These are phyloP conservation scores for Lepus townsendii DNA, from an alignment of 2,797 vertebrate species.

Conservation along the genomic window DNA sequence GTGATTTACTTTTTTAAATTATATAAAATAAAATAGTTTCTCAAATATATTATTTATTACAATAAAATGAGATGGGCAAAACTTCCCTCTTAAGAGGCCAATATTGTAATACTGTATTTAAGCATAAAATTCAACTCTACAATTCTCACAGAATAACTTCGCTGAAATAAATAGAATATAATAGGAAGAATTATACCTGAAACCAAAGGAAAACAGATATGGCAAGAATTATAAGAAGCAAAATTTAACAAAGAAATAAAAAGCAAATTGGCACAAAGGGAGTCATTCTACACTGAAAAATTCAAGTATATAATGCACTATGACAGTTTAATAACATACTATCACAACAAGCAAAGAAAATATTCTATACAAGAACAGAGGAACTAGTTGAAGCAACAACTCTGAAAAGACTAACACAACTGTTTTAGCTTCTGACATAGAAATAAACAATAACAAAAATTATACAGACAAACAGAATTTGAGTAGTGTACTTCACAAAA, in stretches of 20 bases:
- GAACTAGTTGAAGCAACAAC: neutral
- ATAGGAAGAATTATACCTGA: neutral
- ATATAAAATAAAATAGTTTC: slow-evolving; percentile 16
- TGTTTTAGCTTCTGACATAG: neutral
- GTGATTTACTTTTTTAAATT: neutral
- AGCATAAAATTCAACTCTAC: neutral
- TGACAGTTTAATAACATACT: slow-evolving; percentile 8
- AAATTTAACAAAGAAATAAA: neutral
- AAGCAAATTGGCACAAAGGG: neutral
- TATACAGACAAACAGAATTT: neutral
- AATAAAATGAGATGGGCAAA: neutral
- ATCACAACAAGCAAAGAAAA: neutral
- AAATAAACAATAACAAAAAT: slow-evolving; percentile 45
- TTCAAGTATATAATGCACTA: neutral
- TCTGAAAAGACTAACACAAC: neutral
- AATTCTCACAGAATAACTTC: neutral
- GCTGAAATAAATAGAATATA: slow-evolving; percentile 20
- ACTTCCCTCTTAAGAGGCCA: neutral
- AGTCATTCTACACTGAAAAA: neutral
- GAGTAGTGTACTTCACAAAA: neutral
- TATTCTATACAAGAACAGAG: neutral
- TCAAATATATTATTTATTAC: neutral
- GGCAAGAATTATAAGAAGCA: neutral
- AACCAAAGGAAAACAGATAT: neutral
- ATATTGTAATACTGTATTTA: neutral